Evolutionary conservation across 2,888 invertebrate species (phyloP).

Genomic region (Ormyrus thymus): DNA sequence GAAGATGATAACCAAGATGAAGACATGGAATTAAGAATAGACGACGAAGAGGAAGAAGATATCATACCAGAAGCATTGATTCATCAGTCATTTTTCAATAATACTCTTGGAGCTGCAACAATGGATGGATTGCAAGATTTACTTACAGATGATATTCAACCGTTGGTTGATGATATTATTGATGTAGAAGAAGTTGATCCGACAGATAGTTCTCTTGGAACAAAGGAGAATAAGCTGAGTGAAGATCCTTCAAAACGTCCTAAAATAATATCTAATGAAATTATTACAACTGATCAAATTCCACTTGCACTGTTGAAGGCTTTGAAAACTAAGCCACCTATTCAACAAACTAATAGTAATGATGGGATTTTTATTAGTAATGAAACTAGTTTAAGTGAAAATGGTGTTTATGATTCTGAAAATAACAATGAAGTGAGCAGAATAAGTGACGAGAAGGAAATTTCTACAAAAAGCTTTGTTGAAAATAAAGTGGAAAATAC

Average conservation of each 20-base stretch:
- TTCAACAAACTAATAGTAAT: conserved; percentile 5
- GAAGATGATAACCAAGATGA: conserved; percentile 41
- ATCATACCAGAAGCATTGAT: conserved; percentile 60
- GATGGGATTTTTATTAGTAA: background rate
- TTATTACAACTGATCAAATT: conserved; percentile 66
- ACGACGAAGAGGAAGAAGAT: conserved; percentile 60
- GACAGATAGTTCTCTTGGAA: background rate
- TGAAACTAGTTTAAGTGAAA: background rate
- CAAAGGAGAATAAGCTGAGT: conserved; percentile 7
- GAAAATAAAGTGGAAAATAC: background rate
- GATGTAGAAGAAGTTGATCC: background rate
- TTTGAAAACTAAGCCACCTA: conserved; percentile 53
- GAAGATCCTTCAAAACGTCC: conserved; percentile 57
- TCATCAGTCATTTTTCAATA: conserved; percentile 38
- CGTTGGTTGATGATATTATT: conserved; percentile 28
- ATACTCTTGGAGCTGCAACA: conserved; percentile 2
- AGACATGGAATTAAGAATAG: conserved; percentile 45
- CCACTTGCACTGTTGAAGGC: conserved; percentile 61
- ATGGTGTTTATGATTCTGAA: conserved; percentile 11
- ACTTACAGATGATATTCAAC: conserved; percentile 59
- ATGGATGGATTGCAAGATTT: conserved; percentile 56
- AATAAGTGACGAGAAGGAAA: conserved; percentile 17
- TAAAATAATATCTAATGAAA: conserved; percentile 66
- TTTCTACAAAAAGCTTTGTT: conserved; percentile 8
- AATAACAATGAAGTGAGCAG: conserved; percentile 31